phyloP scores from a whole-genome alignment of 2,797 vertebrate species.

The Geranospiza caerulescens region DNA sequence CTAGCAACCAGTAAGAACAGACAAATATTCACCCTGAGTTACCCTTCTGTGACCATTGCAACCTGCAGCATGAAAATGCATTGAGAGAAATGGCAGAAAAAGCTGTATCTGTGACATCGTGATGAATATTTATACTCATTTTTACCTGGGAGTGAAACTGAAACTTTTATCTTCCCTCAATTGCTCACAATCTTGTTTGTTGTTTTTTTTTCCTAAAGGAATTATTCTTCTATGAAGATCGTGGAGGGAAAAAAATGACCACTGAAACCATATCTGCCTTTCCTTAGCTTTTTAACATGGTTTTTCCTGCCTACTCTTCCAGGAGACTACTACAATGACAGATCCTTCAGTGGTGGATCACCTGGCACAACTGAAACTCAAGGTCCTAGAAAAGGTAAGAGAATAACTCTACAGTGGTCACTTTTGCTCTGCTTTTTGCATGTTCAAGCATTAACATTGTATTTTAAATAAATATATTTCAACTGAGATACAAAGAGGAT shows the following conservation, averaged over 20 bases:
- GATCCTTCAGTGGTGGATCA: conserved; percentile 76
- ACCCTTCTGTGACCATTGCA: neutral
- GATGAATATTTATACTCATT: neutral
- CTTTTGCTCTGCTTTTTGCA: neutral
- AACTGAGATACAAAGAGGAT: neutral
- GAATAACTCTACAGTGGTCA: neutral
- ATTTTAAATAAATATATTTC: neutral
- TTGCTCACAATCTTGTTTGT: neutral
- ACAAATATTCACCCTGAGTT: neutral
- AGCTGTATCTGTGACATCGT: neutral
- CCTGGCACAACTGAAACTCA: conserved; percentile 80
- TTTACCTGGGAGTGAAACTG: neutral
- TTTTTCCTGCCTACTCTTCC: neutral
- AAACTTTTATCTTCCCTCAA: neutral
- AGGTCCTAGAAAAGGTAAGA: conserved; percentile 83
- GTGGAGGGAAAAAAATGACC: neutral
- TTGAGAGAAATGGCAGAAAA: neutral
- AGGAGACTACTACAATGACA: conserved; percentile 55
- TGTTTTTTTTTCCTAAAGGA: neutral
- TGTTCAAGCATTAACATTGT: neutral
- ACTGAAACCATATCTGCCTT: neutral
- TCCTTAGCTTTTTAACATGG: neutral
- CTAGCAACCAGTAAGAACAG: neutral
- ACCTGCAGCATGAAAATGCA: neutral
- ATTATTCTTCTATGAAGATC: neutral